Conservation (phyloP, 2,888 invertebrate genomes). For the Microdon myrmicae region DNA sequence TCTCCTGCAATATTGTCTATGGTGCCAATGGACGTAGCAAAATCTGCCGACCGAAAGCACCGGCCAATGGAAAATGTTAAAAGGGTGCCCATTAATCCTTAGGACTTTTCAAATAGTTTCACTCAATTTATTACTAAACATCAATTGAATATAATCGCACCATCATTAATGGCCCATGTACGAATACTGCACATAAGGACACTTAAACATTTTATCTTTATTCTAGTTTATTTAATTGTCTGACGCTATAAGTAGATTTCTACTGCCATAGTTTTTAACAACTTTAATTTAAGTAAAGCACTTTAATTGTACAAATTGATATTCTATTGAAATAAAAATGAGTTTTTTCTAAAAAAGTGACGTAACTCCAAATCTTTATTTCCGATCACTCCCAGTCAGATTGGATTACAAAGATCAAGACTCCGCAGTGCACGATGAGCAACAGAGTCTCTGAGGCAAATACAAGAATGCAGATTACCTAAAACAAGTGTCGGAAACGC, state of each 20-base stretch:
- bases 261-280: conserved; percentile 43
- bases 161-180: conserved; percentile 1
- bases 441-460: neutral
- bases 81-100: conserved; percentile 19
- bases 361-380: neutral
- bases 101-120: conserved; percentile 29
- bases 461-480: conserved; percentile 27
- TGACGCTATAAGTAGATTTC: conserved; percentile 21
- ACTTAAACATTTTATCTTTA: conserved; percentile 9
- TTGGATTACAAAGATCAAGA: conserved; percentile 11
- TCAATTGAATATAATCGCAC: conserved; percentile 17
- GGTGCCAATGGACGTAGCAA: conserved; percentile 81
- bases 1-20: conserved; percentile 83
- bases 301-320: conserved; percentile 48
- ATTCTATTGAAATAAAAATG: conserved; percentile 31
- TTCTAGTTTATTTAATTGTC: conserved; percentile 18
- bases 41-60: conserved; percentile 83
- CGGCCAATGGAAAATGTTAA: conserved; percentile 76
- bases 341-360: neutral
- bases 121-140: conserved; percentile 16
- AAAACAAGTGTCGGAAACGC: neutral
- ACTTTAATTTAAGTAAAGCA: conserved; percentile 30
- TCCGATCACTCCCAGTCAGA: conserved; percentile 8
- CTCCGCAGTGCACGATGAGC: neutral
- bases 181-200: too few species aligned